These are phyloP conservation scores for Cololabis saira DNA, from an alignment of 2,113 vertebrate genomes.

Conservation along the genomic window DNA sequence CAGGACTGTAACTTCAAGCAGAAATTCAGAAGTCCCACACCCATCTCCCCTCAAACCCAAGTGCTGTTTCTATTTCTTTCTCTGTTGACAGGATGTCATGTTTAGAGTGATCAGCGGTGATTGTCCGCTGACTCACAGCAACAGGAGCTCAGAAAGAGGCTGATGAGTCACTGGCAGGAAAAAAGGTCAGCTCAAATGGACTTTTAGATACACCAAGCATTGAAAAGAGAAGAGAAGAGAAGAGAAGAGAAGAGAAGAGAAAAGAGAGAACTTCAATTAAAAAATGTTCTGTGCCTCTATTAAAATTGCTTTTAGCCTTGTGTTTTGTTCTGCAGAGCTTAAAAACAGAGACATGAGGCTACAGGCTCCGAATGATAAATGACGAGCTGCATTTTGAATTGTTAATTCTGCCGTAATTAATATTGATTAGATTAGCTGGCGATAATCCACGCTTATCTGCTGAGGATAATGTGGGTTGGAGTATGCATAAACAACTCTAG, in stretches of 20 bases:
- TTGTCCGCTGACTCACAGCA: conserved; percentile 65
- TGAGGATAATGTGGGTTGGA: conserved; percentile 34
- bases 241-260: too few relatives aligned
- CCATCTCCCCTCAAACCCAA: background rate
- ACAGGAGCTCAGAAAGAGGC: conserved; percentile 38
- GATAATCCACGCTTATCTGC: conserved; percentile 50
- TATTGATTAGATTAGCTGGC: conserved; percentile 64
- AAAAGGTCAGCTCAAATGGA: conserved; percentile 62
- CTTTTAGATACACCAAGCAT: conserved; percentile 19
- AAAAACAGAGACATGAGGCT: conserved; percentile 33
- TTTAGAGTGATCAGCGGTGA: conserved; percentile 53
- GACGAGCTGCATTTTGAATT: conserved; percentile 42
- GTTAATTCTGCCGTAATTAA: conserved; percentile 57
- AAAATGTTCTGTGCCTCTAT: background rate
- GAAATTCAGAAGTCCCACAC: background rate
- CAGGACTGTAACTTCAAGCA: too few relatives aligned
- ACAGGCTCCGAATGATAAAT: conserved; percentile 22
- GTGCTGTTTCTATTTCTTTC: conserved; percentile 20
- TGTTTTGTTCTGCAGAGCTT: conserved; percentile 13
- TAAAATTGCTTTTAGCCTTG: background rate
- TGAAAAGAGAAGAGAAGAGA: background rate
- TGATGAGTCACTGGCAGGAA: conserved; percentile 60
- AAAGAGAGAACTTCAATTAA: background rate
- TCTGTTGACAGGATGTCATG: conserved; percentile 49
- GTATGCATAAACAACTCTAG: conserved; percentile 34